Conservation (phyloP, 1,140 invertebrate genomes). For the Caerostris extrusa region DNA sequence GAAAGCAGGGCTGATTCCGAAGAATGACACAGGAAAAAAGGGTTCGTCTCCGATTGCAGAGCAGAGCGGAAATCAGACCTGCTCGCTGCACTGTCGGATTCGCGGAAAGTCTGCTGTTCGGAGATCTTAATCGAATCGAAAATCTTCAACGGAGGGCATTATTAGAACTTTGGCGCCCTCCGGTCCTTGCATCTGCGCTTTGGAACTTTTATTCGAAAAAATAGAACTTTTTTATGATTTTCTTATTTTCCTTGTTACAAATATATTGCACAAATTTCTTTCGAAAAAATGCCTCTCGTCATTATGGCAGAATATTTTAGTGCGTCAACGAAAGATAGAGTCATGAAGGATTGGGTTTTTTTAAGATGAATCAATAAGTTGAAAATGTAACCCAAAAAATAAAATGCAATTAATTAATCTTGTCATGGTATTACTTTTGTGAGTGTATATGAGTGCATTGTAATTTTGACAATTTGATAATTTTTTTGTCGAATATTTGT, state of each 20-base stretch:
- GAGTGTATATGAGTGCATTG: fast-evolving
- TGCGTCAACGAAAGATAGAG: no score
- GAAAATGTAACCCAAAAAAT: no score
- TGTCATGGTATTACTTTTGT: no score
- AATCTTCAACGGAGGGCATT: not conserved
- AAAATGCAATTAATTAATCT: no score
- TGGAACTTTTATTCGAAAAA: not conserved
- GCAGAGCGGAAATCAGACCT: not conserved
- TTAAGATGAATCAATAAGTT: no score
- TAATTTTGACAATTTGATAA: no score
- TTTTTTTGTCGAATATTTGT: no score
- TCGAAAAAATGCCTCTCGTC: no score
- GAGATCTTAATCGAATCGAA: not conserved
- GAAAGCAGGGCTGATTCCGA: not conserved
- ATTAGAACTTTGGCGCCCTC: not conserved
- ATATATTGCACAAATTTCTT: no score
- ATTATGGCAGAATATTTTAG: no score
- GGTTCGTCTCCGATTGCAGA: not conserved
- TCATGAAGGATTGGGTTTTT: no score
- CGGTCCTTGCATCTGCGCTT: not conserved
- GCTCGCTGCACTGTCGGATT: not conserved
- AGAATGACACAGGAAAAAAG: slow-evolving; percentile 9
- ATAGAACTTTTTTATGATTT: not conserved
- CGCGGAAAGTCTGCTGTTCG: not conserved
- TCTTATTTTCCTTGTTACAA: no score